Evolutionary conservation across 2,113 vertebrate species (phyloP).

Genomic region (Hypocryptadius cinnamomeus): DNA sequence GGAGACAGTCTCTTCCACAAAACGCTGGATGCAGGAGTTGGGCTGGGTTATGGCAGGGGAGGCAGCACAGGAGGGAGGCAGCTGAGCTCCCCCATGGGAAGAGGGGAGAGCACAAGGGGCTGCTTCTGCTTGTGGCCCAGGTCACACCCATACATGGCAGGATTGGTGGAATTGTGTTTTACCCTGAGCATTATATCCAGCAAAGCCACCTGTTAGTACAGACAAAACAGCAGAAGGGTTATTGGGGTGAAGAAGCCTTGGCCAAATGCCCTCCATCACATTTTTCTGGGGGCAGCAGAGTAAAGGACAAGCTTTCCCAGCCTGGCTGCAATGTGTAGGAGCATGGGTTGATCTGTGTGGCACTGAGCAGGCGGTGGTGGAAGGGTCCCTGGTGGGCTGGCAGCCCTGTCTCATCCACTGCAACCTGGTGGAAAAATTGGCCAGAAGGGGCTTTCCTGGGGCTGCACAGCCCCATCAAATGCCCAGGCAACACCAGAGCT

Average conservation of each 20-base stretch:
- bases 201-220: neutral
- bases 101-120: accelerated
- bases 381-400: neutral
- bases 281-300: neutral
- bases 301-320: neutral
- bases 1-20: neutral
- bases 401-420: neutral
- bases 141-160: accelerated
- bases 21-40: neutral
- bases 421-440: neutral
- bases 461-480: neutral
- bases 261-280: neutral
- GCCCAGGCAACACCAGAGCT: neutral
- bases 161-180: neutral
- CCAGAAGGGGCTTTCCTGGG: neutral
- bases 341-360: neutral
- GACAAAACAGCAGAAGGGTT: neutral
- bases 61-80: accelerated
- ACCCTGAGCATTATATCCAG: neutral
- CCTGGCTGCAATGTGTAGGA: accelerated
- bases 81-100: accelerated
- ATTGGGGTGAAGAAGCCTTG: neutral
- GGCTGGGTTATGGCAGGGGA: neutral
- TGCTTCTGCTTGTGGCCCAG: neutral
- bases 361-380: neutral